Percentiles rank a stretch among this genome's conserved stretches.
Conservation (phyloP, 2,113 vertebrate genomes). For the Hipposideros armiger region DNA sequence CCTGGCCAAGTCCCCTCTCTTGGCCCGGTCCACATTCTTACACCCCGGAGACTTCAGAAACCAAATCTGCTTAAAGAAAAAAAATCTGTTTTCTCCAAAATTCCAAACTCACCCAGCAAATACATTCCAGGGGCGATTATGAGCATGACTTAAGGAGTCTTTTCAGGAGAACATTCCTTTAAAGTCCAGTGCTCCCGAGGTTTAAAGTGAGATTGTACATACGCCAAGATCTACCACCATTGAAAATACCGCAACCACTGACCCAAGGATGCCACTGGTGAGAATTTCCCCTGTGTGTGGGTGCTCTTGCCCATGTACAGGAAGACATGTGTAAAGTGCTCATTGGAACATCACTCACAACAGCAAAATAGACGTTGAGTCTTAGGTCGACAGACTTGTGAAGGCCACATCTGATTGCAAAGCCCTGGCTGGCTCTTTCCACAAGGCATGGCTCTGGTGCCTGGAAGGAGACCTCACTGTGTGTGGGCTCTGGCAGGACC, state of each 20-base stretch:
- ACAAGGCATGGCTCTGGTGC: neutral
- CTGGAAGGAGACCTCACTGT: fast-evolving
- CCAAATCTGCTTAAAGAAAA: conserved; percentile 55
- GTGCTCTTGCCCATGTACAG: neutral
- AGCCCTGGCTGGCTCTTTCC: neutral
- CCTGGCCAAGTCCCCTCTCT: neutral
- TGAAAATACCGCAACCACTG: neutral
- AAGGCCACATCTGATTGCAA: neutral
- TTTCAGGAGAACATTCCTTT: conserved; percentile 61
- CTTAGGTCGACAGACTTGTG: neutral
- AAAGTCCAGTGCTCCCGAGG: neutral
- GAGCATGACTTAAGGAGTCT: conserved; percentile 32
- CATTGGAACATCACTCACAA: neutral
- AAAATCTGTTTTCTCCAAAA: conserved; percentile 56
- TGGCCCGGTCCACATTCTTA: neutral
- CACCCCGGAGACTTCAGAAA: conserved; percentile 29
- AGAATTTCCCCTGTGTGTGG: neutral
- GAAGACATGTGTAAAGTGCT: neutral
- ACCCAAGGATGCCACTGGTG: neutral
- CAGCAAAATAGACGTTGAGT: neutral
- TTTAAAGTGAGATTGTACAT: conserved; percentile 13
- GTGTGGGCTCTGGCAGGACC: neutral
- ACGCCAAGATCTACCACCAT: neutral
- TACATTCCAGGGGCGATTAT: conserved; percentile 69
- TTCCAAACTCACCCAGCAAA: conserved; percentile 53